These are phyloP conservation scores for Diplosoma virens DNA, from an alignment of 23 tunicate species.

Conservation along the genomic window DNA sequence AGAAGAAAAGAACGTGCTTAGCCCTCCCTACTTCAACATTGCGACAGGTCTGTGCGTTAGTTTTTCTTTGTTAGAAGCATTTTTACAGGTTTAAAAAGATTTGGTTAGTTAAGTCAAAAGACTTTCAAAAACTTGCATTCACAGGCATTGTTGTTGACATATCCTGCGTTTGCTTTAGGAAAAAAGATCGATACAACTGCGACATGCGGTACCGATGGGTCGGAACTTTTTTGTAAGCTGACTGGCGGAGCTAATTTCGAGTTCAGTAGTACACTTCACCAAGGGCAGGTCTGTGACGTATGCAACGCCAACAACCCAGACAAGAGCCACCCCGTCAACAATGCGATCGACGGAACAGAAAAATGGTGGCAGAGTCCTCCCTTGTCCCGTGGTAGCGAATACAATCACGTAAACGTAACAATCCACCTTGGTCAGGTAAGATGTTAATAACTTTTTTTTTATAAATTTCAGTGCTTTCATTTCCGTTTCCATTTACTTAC, in stretches of 20 bases:
- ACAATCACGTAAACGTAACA: constrained; percentile 90
- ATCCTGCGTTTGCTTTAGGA: constrained; percentile 52
- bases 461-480: neutral
- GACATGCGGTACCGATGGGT: constrained; percentile 76
- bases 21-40: constrained; percentile 91
- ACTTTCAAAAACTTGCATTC: too few relatives aligned
- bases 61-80: too few relatives aligned
- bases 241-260: constrained; percentile 95
- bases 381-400: constrained; percentile 74
- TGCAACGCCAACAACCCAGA: constrained; percentile 62
- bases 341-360: constrained; percentile 99
- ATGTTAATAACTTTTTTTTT: too few relatives aligned
- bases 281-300: constrained; percentile 91
- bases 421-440: constrained; percentile 97
- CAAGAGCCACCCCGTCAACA: constrained; percentile 76
- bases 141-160: too few relatives aligned
- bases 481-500: too few relatives aligned
- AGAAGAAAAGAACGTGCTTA: constrained; percentile 53
- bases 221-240: constrained; percentile 90
- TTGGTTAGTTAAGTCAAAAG: too few relatives aligned
- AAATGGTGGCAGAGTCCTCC: constrained; percentile 99
- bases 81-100: too few relatives aligned
- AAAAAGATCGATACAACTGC: constrained; percentile 84
- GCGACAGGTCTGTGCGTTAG: constrained; percentile 72
- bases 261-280: constrained; percentile 54